Evolutionary conservation across 2,113 vertebrate species (phyloP), one percentile per base, ranked within the genome.

Genomic region (Alethe castanea): DNA sequence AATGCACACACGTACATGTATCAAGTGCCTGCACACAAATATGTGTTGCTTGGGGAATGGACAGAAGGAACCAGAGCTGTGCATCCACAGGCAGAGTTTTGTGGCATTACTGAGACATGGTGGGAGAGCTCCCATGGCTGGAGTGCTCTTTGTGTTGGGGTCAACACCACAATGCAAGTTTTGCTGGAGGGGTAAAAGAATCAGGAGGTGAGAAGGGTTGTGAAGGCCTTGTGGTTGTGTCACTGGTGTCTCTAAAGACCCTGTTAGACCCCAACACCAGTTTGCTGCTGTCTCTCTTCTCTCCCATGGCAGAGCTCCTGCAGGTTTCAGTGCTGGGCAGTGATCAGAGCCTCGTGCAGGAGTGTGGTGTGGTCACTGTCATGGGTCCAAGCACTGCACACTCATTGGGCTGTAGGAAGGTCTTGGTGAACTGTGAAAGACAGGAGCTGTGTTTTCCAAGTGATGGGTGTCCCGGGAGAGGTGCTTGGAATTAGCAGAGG

Each of bases 1-100:
- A 57, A 56, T 5, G 3, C 11, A 28, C 38, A 36, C 31, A 8
- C 0, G 0, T 26, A 48, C 8, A 3, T 17, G 1, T 44, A 13
- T 50, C 33, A 36, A 19, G 59, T 45, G 44, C 54, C 72, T 87
- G 19, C 35, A 67, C 17, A 25, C 33, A 65, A 10, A 36, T 22
- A 8, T 3, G 1, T 44, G 8, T 80, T 67, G 48, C 28, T 26
- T 78, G 65, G 70, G 86, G 44, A 52, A 38, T 20, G 24, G 40
- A 14, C 53, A 80, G 72, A 35, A 80, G 19, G 62, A 81, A 59
- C 29, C 54, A 64, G 67, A 73, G 64, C 40, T 77, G 40, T 72
- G 40, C 33, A 54, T 48, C 61, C 47, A 48, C 10, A 4, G 47
- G 42, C 35, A 65, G 59, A 62, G 48, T 73, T 72, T n/a, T 31